Evolutionary conservation across 2,888 invertebrate species (phyloP), one percentile per base, ranked within the genome.

Genomic region (Drosophila ustulata): DNA sequence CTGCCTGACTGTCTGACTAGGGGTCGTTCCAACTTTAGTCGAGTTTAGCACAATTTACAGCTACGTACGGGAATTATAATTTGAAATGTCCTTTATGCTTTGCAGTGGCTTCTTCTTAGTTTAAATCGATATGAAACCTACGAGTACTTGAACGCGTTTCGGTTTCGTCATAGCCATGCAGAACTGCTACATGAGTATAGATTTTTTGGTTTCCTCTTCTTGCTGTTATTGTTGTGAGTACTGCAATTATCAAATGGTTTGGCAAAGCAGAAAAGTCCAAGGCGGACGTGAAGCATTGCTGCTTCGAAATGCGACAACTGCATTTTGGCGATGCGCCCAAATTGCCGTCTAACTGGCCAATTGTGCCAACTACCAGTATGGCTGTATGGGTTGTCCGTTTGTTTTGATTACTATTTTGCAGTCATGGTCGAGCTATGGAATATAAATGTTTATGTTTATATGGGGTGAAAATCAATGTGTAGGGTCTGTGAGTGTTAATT

Each of bases 81-180:
- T 68, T 69, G 59, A 50, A 70, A 68, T 77, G 72, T 78, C 65
- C 57, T 71, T 66, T 57, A 56, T 66, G 30, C 51, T 61, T 75
- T 72, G 71, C 71, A 70, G 74, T 72, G 28, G 63, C 61, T 53
- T 64, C 32, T 18, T 13, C 39, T 0, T 41, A 4, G 57, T 66
- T 71, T 62, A 55, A 78, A 87, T 89, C 85, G 80, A 87, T 87
- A 78, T 41, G 55, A 66, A 64, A 61, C 59, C 53, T 51, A 67
- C 61, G 61, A 73, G 52, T 28, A 56, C 59, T 61, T 64, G 47
- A 55, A 67, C 67, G 78, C 75, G 59, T 73, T 82, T 68, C 28
- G 53, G 43, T 64, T 76, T 73, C 82, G 84, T 76, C 87, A 75
- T 86, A 78, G 81, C 74, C 74, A 79, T 85, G 85, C 89, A 81